Conservation (phyloP, 2,797 vertebrate genomes). For the Ctenopoma multispine region DNA sequence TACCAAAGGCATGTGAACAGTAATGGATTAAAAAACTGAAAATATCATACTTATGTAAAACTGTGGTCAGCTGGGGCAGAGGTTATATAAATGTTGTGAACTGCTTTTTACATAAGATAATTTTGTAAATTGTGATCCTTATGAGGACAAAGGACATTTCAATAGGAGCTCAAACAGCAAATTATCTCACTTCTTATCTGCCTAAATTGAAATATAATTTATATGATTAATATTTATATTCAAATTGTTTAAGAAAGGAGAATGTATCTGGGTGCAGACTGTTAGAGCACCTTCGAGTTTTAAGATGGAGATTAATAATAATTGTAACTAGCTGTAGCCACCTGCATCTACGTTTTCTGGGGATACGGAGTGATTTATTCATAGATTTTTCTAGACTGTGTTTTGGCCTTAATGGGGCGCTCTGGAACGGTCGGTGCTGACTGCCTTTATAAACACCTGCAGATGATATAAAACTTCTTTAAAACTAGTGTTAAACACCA, state of each 20-base stretch:
- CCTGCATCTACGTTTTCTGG: no score
- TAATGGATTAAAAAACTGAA: conserved; percentile 7
- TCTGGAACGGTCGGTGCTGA: no score
- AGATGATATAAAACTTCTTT: no score
- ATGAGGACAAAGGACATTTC: background rate
- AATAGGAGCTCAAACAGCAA: background rate
- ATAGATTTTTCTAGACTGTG: no score
- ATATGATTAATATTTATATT: background rate
- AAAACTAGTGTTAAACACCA: no score
- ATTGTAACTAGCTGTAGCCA: no score
- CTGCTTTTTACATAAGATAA: background rate
- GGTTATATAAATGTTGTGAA: conserved; percentile 14
- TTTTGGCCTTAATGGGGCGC: no score
- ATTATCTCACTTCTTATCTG: background rate
- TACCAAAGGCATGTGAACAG: conserved; percentile 43
- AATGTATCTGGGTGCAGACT: background rate
- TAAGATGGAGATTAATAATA: no score
- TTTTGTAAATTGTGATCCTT: background rate
- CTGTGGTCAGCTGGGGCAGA: background rate
- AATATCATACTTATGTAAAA: conserved; percentile 14
- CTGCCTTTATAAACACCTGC: no score
- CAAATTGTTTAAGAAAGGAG: background rate
- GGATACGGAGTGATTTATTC: no score
- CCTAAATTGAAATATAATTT: background rate
- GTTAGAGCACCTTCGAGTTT: no score